A percentile compares a stretch with the other conserved stretches of the same genome.
phyloP scores from a whole-genome alignment of 2,888 invertebrate genomes.

The Tipula confusa region DNA sequence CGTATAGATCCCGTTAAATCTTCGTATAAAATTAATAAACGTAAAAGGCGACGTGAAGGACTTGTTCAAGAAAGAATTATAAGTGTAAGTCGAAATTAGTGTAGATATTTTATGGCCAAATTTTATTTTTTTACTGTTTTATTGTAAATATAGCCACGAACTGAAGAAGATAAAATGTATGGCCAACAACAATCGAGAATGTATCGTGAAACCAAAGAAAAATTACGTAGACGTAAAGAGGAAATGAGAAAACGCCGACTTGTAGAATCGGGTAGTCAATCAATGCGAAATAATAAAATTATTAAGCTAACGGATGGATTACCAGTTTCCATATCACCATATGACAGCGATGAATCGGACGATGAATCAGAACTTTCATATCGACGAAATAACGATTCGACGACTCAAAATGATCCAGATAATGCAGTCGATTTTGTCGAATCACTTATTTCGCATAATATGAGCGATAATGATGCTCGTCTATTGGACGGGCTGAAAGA shows the following conservation, averaged over 20 bases:
- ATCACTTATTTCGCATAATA: conserved; percentile 4
- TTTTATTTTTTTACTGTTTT: neutral
- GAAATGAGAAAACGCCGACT: conserved; percentile 38
- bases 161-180: conserved; percentile 70
- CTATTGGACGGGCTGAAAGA: conserved; percentile 4
- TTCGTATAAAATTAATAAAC: neutral
- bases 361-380: neutral
- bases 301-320: conserved; percentile 30
- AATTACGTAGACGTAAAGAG: conserved; percentile 57
- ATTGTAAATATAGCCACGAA: conserved; percentile 60
- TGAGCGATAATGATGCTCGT: conserved; percentile 1
- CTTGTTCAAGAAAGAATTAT: conserved; percentile 62
- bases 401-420: neutral
- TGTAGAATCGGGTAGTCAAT: neutral
- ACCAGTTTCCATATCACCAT: neutral
- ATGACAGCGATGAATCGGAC: neutral
- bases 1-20: conserved; percentile 26
- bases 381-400: neutral
- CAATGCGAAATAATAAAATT: neutral
- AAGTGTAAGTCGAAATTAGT: conserved; percentile 48
- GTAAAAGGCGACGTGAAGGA: conserved; percentile 50
- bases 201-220: conserved; percentile 76
- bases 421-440: conserved; percentile 26
- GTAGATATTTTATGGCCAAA: neutral
- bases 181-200: conserved; percentile 66